A percentile compares a stretch with the other conserved stretches of the same genome.
Evolutionary conservation across 2,888 invertebrate species (phyloP).

Genomic region (Zeuzera pyrina): DNA sequence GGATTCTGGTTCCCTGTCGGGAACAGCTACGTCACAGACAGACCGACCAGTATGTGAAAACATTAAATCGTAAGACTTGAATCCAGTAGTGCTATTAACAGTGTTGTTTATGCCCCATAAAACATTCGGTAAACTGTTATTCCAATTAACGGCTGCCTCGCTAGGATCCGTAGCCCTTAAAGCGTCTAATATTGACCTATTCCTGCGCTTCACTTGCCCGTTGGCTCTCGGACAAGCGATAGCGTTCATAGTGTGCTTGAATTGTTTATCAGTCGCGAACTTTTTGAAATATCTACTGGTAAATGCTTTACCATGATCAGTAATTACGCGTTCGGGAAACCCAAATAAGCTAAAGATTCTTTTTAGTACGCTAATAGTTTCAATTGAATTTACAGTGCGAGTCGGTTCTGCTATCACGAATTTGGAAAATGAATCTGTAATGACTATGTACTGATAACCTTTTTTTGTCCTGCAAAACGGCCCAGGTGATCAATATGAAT

Average conservation of each 20-base stretch:
- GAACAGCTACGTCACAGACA: neutral
- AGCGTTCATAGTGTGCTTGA: constrained; percentile 4
- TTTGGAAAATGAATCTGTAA: constrained; percentile 6
- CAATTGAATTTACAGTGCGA: constrained; percentile 1
- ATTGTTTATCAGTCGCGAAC: neutral
- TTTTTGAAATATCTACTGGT: neutral
- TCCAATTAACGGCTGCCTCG: constrained; percentile 2
- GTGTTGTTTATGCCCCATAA: constrained; percentile 4
- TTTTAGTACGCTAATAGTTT: neutral
- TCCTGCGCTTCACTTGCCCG: constrained; percentile 5
- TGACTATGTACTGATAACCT: too few relatives aligned
- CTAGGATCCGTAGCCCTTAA: constrained; percentile 3
- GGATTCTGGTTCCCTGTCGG: too few relatives aligned
- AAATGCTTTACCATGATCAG: constrained; percentile 3
- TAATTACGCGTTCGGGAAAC: constrained; percentile 2
- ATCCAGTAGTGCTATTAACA: neutral
- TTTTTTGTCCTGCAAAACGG: neutral
- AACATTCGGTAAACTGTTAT: neutral
- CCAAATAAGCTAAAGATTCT: constrained; percentile 2
- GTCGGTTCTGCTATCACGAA: constrained; percentile 2
- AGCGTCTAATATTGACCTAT: constrained; percentile 5
- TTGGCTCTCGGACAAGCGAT: constrained; percentile 6
- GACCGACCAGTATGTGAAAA: constrained; percentile 2
- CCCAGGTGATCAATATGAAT: constrained; percentile 3
- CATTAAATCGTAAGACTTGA: constrained; percentile 3